Conservation (phyloP, 2,797 vertebrate genomes). For the Fringilla coelebs region DNA sequence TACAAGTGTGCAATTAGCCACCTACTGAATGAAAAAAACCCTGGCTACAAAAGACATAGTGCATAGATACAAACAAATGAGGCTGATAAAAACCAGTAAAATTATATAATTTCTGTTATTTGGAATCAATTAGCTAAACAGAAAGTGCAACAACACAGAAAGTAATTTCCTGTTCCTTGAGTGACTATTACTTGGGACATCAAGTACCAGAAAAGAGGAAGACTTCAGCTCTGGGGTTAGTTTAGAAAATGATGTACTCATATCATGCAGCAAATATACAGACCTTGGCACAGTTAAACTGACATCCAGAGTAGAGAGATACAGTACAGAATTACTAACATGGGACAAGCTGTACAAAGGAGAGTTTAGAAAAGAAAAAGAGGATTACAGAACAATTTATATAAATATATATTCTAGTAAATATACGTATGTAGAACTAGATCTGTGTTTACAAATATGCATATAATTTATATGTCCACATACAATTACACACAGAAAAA, state of each 20-base stretch:
- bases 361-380: not conserved
- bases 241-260: not conserved
- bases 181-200: not conserved
- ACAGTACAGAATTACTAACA: not conserved
- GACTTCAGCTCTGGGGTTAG: not conserved
- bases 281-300: not conserved
- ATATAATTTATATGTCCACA: not conserved
- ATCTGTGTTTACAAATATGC: not conserved
- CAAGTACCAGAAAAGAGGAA: not conserved
- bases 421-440: not conserved
- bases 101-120: not conserved
- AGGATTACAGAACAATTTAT: not conserved
- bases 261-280: not conserved
- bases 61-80: not conserved
- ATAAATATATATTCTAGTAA: not conserved
- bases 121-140: not conserved
- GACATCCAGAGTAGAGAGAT: not conserved
- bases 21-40: fast-evolving
- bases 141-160: not conserved
- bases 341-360: not conserved
- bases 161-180: not conserved
- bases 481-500: not conserved
- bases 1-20: not conserved
- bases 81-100: not conserved
- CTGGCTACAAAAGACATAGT: not conserved